phyloP scores from a whole-genome alignment of 2,888 invertebrate genomes.

The Lasioglossum malachurum region DNA sequence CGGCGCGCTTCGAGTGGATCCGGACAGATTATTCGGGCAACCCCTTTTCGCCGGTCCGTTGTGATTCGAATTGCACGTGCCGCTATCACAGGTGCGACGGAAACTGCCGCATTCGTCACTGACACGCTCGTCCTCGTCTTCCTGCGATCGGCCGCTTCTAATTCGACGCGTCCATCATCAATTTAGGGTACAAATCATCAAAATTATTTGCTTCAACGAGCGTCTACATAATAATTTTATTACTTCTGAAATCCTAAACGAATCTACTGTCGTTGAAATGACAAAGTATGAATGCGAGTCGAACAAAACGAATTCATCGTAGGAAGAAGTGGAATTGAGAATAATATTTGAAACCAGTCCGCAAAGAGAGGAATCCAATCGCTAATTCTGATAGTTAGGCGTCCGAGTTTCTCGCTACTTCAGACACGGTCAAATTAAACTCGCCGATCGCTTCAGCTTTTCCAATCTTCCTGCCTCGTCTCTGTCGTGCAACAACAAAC shows the following conservation, averaged over 20 bases:
- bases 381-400: neutral
- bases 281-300: neutral
- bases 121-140: neutral
- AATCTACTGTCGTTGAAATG: neutral
- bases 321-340: neutral
- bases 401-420: neutral
- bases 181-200: neutral
- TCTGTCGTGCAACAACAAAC: neutral
- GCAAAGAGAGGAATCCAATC: neutral
- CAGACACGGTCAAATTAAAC: neutral
- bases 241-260: neutral
- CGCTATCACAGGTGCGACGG: conserved; percentile 10
- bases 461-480: neutral
- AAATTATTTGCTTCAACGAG: neutral
- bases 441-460: neutral
- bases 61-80: neutral
- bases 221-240: neutral
- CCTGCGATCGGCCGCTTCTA: neutral
- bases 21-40: conserved; percentile 55
- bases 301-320: neutral
- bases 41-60: conserved; percentile 25
- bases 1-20: conserved; percentile 58
- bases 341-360: neutral
- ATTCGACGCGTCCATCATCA: neutral
- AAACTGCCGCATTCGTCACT: neutral